Base-by-base conservation (phyloP, 1,140 invertebrate genomes). In the Lysiphlebus fabarum region DNA sequence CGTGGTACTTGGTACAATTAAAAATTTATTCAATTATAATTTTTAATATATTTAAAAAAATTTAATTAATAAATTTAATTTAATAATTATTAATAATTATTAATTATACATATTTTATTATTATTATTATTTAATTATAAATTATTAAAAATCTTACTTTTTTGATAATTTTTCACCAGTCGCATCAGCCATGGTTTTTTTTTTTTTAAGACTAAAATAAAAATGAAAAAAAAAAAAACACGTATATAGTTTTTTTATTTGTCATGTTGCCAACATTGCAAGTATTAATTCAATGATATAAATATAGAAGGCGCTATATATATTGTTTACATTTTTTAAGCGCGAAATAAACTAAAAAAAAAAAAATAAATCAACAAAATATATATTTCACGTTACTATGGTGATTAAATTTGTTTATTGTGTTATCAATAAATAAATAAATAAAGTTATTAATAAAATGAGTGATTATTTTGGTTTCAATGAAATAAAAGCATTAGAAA, bases 81-180 rank as follows among this genome's bases (percentile, higher is more conserved):
- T 33, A 38, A 33, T 43, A 14, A 44, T 6, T 42, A 10, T 11
- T 34, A 34, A 10, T 33, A 26, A 38, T 5, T 10, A 8, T 17
- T 1, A 17, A 17, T 17, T 17, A 17, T 17, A 17, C 17, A 41
- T 57, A 64, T 7, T 58, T 50, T 49, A 17, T 49, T 6, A 14
- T 7, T 37, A 42, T 37, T 36, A 33, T 57, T 36, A 34, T 12
- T 3, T 14, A n/a, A 11, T 47, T 6, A 33, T 65, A 17, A 66
- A 56, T 42, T 14, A 62, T 70, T 65, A 67, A 60, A 61, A 74
- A 79, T 84, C 85, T 85, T 81, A 87, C 86, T 87, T 88, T 81
- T 88, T 88, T 5, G 87, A 88, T 61, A 88, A 62, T 66, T 84
- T 85, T 81, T 85, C 85, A 64, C 63, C 75, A 42, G 65, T 66